These are phyloP conservation scores for Leptobrachium leishanense DNA, from an alignment of 2,113 vertebrate genomes.

Conservation along the genomic window DNA sequence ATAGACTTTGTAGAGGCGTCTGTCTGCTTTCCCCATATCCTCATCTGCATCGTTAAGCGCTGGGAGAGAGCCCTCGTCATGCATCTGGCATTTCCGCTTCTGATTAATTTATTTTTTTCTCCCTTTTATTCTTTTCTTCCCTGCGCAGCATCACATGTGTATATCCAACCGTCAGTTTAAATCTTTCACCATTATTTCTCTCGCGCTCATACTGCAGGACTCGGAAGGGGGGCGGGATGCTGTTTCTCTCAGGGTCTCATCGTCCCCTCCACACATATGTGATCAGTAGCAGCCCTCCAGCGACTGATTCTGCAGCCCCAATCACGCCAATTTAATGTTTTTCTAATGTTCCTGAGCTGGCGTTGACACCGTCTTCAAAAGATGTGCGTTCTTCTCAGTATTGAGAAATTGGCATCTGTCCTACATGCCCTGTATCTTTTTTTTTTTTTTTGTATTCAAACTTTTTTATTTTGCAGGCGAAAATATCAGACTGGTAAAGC, in stretches of 20 bases:
- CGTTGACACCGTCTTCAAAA: no score
- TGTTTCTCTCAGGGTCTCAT: neutral
- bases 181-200: neutral
- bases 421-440: no score
- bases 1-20: no score
- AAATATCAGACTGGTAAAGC: no score
- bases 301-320: neutral
- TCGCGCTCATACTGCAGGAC: neutral
- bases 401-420: no score
- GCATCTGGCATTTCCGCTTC: conserved; percentile 33
- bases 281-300: conserved; percentile 4
- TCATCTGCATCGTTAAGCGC: neutral
- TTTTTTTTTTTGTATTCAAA: no score
- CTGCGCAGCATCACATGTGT: neutral
- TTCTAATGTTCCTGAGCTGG: neutral
- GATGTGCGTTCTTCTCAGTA: no score
- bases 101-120: neutral
- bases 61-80: neutral
- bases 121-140: neutral
- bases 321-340: conserved; percentile 9
- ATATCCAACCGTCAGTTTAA: neutral
- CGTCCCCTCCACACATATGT: neutral
- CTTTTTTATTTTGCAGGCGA: no score
- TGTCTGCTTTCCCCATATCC: neutral
- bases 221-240: neutral